A percentile compares a stretch with the other conserved stretches of the same genome.
phyloP scores from a whole-genome alignment of 2,888 invertebrate species.

The Aleiodes testaceus region DNA sequence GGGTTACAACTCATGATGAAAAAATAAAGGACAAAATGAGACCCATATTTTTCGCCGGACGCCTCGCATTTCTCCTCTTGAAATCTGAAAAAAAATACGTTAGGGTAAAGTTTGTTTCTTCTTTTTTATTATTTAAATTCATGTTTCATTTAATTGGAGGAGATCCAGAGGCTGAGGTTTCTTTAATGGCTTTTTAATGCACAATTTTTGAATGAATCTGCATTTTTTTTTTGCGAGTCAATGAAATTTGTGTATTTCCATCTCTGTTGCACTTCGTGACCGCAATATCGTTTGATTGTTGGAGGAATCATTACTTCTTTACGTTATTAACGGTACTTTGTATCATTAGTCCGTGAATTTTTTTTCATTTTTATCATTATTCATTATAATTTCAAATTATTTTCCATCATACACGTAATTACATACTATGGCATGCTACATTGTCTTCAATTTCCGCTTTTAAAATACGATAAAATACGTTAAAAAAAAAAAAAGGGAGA shows the following conservation, averaged over 20 bases:
- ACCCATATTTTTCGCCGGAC: not conserved
- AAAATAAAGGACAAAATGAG: slow-evolving; percentile 1
- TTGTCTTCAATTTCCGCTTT: no score
- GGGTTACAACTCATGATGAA: slow-evolving; percentile 1
- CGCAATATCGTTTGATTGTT: slow-evolving; percentile 28
- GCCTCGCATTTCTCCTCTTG: not conserved
- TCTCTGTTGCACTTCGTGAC: slow-evolving; percentile 3
- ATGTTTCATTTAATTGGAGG: no score
- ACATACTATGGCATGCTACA: no score
- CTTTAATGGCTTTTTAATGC: no score
- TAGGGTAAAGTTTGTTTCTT: no score
- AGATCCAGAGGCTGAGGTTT: no score
- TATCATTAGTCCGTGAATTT: slow-evolving; percentile 2
- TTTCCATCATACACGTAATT: not conserved
- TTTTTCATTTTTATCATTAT: not conserved
- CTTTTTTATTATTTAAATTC: no score
- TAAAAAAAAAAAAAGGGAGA: no score
- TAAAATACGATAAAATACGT: no score
- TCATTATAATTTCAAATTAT: not conserved
- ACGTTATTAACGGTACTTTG: slow-evolving; percentile 24
- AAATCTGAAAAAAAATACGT: not conserved
- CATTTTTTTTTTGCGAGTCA: not conserved
- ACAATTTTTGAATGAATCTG: no score
- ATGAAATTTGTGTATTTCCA: not conserved
- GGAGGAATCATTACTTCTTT: not conserved